Conservation (phyloP, 2,797 vertebrate species). For the Peromyscus nudipes region DNA sequence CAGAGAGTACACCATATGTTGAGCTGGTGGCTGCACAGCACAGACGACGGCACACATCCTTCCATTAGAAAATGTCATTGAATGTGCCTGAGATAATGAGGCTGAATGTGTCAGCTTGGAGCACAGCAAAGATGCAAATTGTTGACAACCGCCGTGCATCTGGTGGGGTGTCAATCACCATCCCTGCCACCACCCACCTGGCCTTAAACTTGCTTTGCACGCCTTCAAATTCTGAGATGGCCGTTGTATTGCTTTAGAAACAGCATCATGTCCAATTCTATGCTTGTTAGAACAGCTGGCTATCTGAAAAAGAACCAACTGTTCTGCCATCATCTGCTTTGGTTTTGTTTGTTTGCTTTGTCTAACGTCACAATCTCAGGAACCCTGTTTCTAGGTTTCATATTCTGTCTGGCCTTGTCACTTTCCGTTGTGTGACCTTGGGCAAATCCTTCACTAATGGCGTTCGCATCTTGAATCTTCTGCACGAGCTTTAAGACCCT, state of each 20-base stretch:
- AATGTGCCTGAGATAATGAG: slow-evolving; percentile 73
- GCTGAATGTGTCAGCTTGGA: slow-evolving; percentile 61
- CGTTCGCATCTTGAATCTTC: background rate
- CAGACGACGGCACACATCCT: slow-evolving; percentile 56
- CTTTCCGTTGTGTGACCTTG: background rate
- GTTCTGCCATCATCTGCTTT: background rate
- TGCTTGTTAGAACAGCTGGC: background rate
- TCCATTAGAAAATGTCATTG: slow-evolving; percentile 72
- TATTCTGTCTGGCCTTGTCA: background rate
- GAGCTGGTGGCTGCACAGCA: background rate
- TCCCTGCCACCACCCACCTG: background rate
- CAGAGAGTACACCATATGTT: slow-evolving; percentile 45
- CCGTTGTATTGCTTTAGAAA: slow-evolving; percentile 32
- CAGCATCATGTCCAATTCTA: background rate
- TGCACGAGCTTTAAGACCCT: background rate
- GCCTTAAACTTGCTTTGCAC: slow-evolving; percentile 3
- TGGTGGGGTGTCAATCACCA: background rate
- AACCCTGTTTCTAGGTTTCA: background rate
- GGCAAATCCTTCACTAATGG: background rate
- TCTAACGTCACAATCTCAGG: background rate
- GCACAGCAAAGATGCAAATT: slow-evolving; percentile 53
- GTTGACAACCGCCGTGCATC: background rate
- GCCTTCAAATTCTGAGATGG: background rate
- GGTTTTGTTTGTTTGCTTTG: background rate
- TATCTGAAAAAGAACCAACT: slow-evolving; percentile 25